Evolutionary conservation across 2,888 invertebrate genomes (phyloP), one percentile per base, ranked within the genome.

Genomic region (Sympetrum striolatum): DNA sequence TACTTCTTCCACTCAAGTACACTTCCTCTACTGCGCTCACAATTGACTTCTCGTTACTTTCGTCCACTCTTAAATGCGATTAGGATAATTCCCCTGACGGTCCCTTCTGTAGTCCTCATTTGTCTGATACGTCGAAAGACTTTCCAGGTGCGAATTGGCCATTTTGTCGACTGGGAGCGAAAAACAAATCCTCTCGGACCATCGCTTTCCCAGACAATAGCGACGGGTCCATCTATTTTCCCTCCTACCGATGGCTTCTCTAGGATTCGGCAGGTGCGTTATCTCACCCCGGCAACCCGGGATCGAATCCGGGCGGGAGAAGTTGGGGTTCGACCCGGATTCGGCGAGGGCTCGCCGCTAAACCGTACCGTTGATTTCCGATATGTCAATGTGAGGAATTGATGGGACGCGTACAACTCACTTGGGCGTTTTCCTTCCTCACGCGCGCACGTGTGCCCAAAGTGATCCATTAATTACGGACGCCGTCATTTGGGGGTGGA

Each of bases 331-430:
- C 53, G 82, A 82, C 44, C 25, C 80, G 80, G 80, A 35, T 35
- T 37, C 6, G 31, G 35, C 35, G 37, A 39, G 39, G 15, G 39
- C 39, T 39, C 39, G 82, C 35, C 31, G 82, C 58, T 82, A 60
- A 82, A 82, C 86, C n/a, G 22, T 15, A 60, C 58, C 86, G 86
- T 86, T 86, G 86, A 86, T 86, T 86, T 58, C 60, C 86, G 86
- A 86, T 86, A 86, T 60, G 86, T 86, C 86, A 86, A 22, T 60
- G 86, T 10, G 35, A 18, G 60, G 60, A 60, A 86, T 86, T 86
- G 60, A 86, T 86, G 86, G 64, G 44, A 15, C 60, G 37, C 60
- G 35, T 58, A 82, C 82, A 58, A 60, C 64, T 35, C 86, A 12
- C 37, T 35, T 37, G 44, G 44, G 31, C 82, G 22, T 8, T 14